Base-by-base conservation (phyloP, 1,140 invertebrate species). In the Teleopsis dalmanni region DNA sequence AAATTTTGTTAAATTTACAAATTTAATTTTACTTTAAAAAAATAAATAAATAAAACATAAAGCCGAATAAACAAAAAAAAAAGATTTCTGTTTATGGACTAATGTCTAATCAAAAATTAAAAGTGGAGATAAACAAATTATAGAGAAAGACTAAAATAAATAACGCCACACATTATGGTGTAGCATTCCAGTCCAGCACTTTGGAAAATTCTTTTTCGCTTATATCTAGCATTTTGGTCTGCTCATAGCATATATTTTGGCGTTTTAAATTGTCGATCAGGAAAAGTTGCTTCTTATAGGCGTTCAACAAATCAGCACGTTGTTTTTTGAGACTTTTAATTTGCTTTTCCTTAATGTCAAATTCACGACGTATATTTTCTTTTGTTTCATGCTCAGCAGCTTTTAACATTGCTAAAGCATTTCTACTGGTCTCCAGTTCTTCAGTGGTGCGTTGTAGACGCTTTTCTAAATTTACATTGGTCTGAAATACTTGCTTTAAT, bases 211-310 rank as follows among this genome's bases (percentile, higher is more conserved):
- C 66, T 38, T 68, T 70, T 42, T 70, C 66, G 10, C 58, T 56
- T 19, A 70, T 64, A 2, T 54, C 57, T 14, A 70, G 55, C 41
- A 60, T 60, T 43, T 59, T 57, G 13, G 66, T 54, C 45, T 70
- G 67, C 47, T 70, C 66, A 46, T 70, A 48, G 40, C 66, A 70
- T 47, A 44, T 48, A 35, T 57, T 67, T 47, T 70, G 67, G 0
- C 62, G 57, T 51, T 67, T 65, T 21, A 70, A 48, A 49, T 70
- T 70, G 48, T 70, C 67, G 29, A 70, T 70, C 44, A 70, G 55
- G 47, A 60, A 66, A 11, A 70, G 52, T 41, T 70, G 66, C 47
- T 70, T 70, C 45, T 70, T 70, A 40, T 70, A 70, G 19, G 67
- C 67, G 34, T 60, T 66, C 1, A 70, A 49, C 0, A 70, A 52